A percentile compares a stretch with the other conserved stretches of the same genome.
Conservation (phyloP, 2,113 vertebrate species). For the Neoarius graeffei region DNA sequence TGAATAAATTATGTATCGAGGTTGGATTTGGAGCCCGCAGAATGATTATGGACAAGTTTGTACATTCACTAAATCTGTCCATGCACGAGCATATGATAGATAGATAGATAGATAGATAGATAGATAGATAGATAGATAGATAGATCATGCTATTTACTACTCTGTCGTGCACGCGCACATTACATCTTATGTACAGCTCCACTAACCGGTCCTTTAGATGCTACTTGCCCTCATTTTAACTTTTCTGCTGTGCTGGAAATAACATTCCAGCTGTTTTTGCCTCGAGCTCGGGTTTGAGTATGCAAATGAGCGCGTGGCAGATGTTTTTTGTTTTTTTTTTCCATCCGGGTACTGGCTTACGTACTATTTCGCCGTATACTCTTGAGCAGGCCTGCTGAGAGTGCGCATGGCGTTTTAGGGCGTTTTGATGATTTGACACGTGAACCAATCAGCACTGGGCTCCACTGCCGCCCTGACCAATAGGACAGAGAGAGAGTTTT, state of each 20-base stretch:
- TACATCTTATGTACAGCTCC: not conserved
- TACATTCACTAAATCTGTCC: too few species aligned
- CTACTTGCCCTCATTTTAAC: not conserved
- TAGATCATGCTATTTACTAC: not conserved
- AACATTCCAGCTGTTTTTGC: not conserved
- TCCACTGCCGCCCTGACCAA: not conserved
- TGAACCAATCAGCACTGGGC: not conserved
- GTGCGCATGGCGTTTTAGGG: not conserved
- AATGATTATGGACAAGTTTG: not conserved
- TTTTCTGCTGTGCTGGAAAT: not conserved
- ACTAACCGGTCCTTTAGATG: not conserved
- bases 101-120: too few species aligned
- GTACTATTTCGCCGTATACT: conserved; percentile 4
- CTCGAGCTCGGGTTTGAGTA: not conserved
- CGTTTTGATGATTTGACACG: not conserved
- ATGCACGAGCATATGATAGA: not conserved
- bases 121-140: too few species aligned
- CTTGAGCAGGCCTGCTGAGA: not conserved
- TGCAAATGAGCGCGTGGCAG: conserved; percentile 23
- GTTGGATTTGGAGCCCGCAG: not conserved
- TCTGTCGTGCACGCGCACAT: not conserved
- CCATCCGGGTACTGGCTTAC: conserved; percentile 1
- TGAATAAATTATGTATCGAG: not conserved
- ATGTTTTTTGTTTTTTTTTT: not conserved
- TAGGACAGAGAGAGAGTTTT: not conserved